Conservation (phyloP, 2,888 invertebrate genomes). For the Mellilla xanthometata region DNA sequence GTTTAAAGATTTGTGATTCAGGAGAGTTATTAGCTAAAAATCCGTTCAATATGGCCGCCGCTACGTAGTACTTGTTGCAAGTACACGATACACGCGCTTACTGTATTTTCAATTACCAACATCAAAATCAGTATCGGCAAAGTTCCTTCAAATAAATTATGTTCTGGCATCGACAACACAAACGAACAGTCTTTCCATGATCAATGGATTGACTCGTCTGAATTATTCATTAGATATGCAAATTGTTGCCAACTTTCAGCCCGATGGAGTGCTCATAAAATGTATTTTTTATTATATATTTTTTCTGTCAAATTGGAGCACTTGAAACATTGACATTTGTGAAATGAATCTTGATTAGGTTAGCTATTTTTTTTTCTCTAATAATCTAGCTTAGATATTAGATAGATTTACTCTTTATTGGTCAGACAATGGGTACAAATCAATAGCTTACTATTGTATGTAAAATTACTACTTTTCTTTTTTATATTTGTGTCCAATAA, state of each 20-base stretch:
- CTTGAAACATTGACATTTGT: slow-evolving; percentile 9
- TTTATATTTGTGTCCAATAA: too few relatives aligned
- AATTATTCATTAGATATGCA: slow-evolving; percentile 22
- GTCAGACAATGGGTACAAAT: too few relatives aligned
- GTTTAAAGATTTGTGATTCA: too few relatives aligned
- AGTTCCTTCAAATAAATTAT: slow-evolving; percentile 1
- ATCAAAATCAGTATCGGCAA: not conserved
- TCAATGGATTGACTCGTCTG: slow-evolving; percentile 17
- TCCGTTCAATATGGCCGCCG: too few relatives aligned
- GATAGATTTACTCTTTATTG: too few relatives aligned
- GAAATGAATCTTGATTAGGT: not conserved
- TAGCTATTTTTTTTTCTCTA: not conserved
- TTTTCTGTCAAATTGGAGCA: slow-evolving; percentile 14
- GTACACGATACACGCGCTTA: too few relatives aligned
- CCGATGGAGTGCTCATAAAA: slow-evolving; percentile 17
- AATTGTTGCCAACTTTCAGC: slow-evolving; percentile 20
- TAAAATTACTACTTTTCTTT: too few relatives aligned
- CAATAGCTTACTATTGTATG: too few relatives aligned
- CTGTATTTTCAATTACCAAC: too few relatives aligned
- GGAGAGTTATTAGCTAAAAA: too few relatives aligned
- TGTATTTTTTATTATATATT: slow-evolving; percentile 13
- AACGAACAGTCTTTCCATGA: slow-evolving; percentile 9
- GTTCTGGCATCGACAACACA: slow-evolving; percentile 3
- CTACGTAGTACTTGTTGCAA: too few relatives aligned
- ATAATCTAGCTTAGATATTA: too few relatives aligned